These are phyloP conservation scores for Mionectes macconnelli DNA, from an alignment of 2,113 vertebrate genomes.

Conservation along the genomic window DNA sequence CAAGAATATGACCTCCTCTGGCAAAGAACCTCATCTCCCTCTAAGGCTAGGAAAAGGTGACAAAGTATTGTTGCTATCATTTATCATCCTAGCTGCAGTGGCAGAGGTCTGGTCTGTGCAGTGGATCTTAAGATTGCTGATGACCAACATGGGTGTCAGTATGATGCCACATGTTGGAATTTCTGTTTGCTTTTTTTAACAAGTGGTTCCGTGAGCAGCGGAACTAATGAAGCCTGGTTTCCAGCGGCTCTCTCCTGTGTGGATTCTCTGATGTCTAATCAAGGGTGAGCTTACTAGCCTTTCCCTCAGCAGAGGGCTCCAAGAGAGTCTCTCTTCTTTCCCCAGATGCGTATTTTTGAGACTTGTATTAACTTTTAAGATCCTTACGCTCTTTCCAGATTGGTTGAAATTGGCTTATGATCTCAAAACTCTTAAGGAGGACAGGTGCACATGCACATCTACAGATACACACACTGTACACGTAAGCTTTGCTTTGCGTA, in stretches of 20 bases:
- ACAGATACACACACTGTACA: not conserved
- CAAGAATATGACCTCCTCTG: not conserved
- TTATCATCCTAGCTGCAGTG: not conserved
- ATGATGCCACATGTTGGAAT: slow-evolving; percentile 53
- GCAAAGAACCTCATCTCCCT: slow-evolving; percentile 24
- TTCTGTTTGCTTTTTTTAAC: slow-evolving; percentile 65
- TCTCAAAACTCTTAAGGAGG: not conserved
- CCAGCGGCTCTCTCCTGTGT: slow-evolving; percentile 63
- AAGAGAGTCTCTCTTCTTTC: slow-evolving; percentile 41
- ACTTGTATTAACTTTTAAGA: not conserved
- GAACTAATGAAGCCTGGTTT: slow-evolving; percentile 68
- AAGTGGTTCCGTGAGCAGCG: slow-evolving; percentile 58
- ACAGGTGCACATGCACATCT: not conserved
- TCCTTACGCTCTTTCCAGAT: not conserved
- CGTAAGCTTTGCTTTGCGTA: not conserved
- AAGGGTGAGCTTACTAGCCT: slow-evolving; percentile 61
- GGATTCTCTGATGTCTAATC: slow-evolving; percentile 68
- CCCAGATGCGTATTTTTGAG: not conserved
- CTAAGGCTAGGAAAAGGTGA: not conserved
- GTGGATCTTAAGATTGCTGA: slow-evolving; percentile 39
- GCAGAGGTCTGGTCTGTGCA: slow-evolving; percentile 15
- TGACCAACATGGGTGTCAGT: slow-evolving; percentile 35
- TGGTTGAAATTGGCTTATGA: not conserved
- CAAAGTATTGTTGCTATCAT: not conserved
- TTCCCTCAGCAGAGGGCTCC: slow-evolving; percentile 38